A percentile compares a stretch with the other conserved stretches of the same genome.
Conservation (phyloP, 2,113 vertebrate genomes). For the Seriola rivoliana region DNA sequence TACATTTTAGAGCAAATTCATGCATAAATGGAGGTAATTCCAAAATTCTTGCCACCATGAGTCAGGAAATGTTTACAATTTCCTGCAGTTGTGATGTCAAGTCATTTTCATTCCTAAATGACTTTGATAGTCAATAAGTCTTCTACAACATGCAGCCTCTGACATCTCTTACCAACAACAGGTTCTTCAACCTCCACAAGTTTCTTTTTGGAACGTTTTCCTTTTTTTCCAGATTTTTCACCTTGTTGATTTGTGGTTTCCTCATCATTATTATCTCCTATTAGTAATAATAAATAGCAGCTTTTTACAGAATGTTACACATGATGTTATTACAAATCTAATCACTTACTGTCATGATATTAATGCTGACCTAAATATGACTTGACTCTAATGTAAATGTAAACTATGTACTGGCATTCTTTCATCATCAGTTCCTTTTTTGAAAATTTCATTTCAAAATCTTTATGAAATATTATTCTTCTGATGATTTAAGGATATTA, state of each 20-base stretch:
- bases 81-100: conserved; percentile 17
- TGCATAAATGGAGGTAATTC: too few relatives aligned
- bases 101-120: conserved; percentile 55
- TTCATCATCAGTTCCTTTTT: too few relatives aligned
- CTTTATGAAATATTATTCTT: neutral
- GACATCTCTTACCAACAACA: conserved; percentile 69
- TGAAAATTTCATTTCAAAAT: too few relatives aligned
- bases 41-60: neutral
- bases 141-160: conserved; percentile 49
- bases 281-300: conserved; percentile 54
- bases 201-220: conserved; percentile 58
- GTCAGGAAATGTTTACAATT: conserved; percentile 13
- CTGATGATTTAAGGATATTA: neutral
- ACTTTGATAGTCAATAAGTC: conserved; percentile 33
- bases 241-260: conserved; percentile 48
- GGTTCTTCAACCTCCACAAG: conserved; percentile 46
- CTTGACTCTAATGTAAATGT: too few relatives aligned
- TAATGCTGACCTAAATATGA: neutral
- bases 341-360: neutral
- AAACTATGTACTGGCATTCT: too few relatives aligned
- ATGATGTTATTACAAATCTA: conserved; percentile 10
- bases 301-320: conserved; percentile 27
- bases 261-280: conserved; percentile 59
- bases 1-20: too few relatives aligned
- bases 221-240: conserved; percentile 59